These are phyloP conservation scores for Littorina saxatilis DNA, from an alignment of 1,140 invertebrate genomes.

Conservation along the genomic window DNA sequence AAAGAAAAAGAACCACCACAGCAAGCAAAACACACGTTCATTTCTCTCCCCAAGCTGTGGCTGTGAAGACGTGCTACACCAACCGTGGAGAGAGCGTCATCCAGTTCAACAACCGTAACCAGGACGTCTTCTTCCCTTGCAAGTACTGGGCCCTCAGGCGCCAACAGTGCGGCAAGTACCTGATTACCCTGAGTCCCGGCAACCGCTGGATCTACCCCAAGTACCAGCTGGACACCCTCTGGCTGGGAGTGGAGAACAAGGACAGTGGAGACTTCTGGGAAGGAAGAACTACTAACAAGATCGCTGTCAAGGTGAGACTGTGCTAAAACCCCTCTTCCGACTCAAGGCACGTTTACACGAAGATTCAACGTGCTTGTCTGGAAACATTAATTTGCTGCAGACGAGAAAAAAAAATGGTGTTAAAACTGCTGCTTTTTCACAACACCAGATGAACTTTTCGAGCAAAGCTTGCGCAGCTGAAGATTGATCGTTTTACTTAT, in stretches of 20 bases:
- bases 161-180: neutral
- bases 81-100: neutral
- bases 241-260: neutral
- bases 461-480: too few relatives aligned
- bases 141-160: neutral
- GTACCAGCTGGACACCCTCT: neutral
- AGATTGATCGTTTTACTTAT: too few relatives aligned
- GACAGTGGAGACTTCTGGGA: neutral
- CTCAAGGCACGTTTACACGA: too few relatives aligned
- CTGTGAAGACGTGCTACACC: neutral
- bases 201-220: neutral
- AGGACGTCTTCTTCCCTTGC: neutral
- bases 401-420: too few relatives aligned
- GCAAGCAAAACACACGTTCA: neutral
- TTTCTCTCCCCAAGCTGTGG: neutral
- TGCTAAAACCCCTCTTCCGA: too few relatives aligned
- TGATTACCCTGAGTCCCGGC: neutral
- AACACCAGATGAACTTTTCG: too few relatives aligned
- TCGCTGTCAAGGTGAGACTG: conserved; percentile 1
- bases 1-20: neutral
- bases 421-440: too few relatives aligned
- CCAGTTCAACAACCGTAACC: neutral
- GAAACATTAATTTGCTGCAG: too few relatives aligned
- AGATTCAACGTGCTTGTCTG: too few relatives aligned
- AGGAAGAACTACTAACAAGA: neutral